Evolutionary conservation across 2,888 invertebrate species (phyloP), one percentile per base, ranked within the genome.

Genomic region (Dromius quadrimaculatus): DNA sequence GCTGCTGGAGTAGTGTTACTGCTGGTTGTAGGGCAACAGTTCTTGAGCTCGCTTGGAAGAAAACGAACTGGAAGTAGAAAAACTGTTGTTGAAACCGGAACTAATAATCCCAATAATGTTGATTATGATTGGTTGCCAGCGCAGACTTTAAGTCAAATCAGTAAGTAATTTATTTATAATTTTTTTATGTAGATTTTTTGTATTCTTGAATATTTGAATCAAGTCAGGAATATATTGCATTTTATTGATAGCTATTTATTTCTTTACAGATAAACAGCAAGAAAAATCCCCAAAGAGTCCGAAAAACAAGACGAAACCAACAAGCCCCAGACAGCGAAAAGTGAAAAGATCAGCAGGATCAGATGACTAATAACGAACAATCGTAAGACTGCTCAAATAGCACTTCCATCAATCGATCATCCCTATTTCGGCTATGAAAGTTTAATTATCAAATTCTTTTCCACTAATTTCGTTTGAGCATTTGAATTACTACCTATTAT

Each of bases 51-150:
- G 0, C 90, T 95, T 59, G 94, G 95, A 23, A 88, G 92, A 71
- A 91, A 92, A 80, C 87, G 92, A 28, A 79, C 80, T 62, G 78
- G 84, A 84, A 73, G 87, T 81, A 83, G 85, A 1, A 88, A 89
- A 38, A 81, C 84, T 61, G 82, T 85, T 54, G 88, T 96, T 2
- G 98, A 99, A 84, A 93, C 94, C 76, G 98, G 98, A 73, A 98
- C 98, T 0, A 88, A 89, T 72, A 93, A 91, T 78, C 91, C 90
- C 71, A 90, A 92, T 77, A 95, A 96, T 83, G 95, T 99, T 2
- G 98, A 99, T 83, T 98, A 95, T 79, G 98, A 99, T 77, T 99
- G 99, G 99, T 86, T 99, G 79, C 98, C 99, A 38, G 92, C 92
- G 79, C 94, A 96, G 83, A 92, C 93, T 73, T 87, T 95, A 62